phyloP scores from a whole-genome alignment of 2,797 vertebrate genomes.

The Danio tinwini region DNA sequence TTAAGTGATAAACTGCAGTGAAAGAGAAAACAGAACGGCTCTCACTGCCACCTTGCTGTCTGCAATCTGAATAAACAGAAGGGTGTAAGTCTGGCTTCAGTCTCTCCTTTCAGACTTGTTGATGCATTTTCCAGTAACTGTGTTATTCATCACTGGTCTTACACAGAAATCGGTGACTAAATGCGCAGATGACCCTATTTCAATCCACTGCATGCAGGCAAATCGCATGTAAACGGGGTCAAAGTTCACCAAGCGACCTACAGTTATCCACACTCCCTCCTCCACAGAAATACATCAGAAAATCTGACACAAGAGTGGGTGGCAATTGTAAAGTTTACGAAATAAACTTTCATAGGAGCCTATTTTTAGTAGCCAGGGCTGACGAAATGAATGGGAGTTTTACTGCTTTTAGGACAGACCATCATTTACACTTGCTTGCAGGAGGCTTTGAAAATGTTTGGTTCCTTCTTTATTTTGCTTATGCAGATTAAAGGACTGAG shows the following conservation, averaged over 20 bases:
- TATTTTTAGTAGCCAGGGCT: constrained; percentile 54
- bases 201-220: constrained; percentile 37
- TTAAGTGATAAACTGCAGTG: constrained; percentile 51
- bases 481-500: constrained; percentile 13
- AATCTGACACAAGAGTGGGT: constrained; percentile 20
- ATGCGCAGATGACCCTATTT: constrained; percentile 20
- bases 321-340: constrained; percentile 35
- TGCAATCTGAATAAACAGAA: constrained; percentile 44
- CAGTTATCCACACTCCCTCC: constrained; percentile 19
- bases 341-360: constrained; percentile 47
- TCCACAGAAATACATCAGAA: constrained; percentile 35
- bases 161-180: constrained; percentile 33
- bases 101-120: constrained; percentile 23
- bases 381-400: constrained; percentile 37
- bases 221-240: constrained; percentile 53
- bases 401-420: constrained; percentile 25
- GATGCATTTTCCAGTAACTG: constrained; percentile 45
- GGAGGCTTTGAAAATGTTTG: constrained; percentile 32
- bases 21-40: constrained; percentile 7
- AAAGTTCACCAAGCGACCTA: constrained; percentile 39
- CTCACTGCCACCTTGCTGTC: constrained; percentile 40
- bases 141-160: constrained; percentile 37
- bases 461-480: constrained; percentile 19
- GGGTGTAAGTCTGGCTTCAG: constrained; percentile 32
- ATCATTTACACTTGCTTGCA: constrained; percentile 43